Evolutionary conservation across 2,113 vertebrate genomes (phyloP), one percentile per base, ranked within the genome.

Genomic region (Ceyx margarethae): DNA sequence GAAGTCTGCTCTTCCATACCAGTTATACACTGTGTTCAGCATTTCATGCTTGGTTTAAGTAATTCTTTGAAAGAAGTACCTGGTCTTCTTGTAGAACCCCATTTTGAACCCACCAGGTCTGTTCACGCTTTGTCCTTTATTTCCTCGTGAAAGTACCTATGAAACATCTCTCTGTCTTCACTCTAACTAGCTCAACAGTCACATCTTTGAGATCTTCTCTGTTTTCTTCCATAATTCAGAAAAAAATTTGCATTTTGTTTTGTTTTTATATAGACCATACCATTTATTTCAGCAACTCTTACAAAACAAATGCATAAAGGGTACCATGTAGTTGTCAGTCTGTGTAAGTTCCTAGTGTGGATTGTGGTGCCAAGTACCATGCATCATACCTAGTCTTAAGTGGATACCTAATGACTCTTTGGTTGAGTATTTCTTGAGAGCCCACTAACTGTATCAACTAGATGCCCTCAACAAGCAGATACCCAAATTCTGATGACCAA

Each of bases 221-320:
- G 51, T 35, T 37, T 60, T 66, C 33, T 40, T 67, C 48, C 25
- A 3, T 37, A 31, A 48, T 29, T 43, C 16, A 83, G 50, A 69
- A 79, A 37, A 1, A 45, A 56, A 5, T n/a, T 37, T 29, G 2
- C 0, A 1, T 4, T 12, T 28, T 19, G 13, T 11, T 56, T 82
- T 33, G 23, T 28, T 84, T 86, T 67, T 18, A 15, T 51, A 29
- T 22, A 10, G 42, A 48, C 5, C 21, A 83, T 53, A 53, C 6
- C 42, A 56, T 9, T 11, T 81, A 40, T 67, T 83, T 83, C 37
- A 69, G 50, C 13, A 48, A 43, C 21, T 48, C 45, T 78, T 28
- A 42, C 29, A 57, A 78, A 87, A 87, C 31, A n/a, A 3, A 73
- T 0, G 10, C 33, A 13, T 16, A 64, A 58, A 7, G 31, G 23